Percentiles rank a stretch among this genome's conserved stretches.
phyloP scores from a whole-genome alignment of 2,797 vertebrate species.

The Danio aesculapii region DNA sequence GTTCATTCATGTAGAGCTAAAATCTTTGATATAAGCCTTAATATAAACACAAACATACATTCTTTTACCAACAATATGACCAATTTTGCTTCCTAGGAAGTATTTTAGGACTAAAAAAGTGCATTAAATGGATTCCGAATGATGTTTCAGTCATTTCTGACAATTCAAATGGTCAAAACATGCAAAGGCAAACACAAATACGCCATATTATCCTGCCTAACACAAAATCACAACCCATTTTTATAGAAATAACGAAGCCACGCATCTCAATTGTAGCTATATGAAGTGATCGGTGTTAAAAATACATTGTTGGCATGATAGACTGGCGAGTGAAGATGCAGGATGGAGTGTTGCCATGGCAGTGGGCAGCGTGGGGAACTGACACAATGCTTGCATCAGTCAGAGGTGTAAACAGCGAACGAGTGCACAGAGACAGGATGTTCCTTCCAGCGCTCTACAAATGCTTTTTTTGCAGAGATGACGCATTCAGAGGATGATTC shows the following conservation, averaged over 20 bases:
- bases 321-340: conserved; percentile 10
- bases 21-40: background rate
- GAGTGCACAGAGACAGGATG: conserved; percentile 44
- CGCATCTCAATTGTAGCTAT: background rate
- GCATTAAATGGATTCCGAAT: background rate
- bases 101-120: background rate
- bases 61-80: background rate
- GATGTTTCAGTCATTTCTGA: background rate
- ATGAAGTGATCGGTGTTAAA: background rate
- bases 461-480: conserved; percentile 36
- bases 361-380: conserved; percentile 52
- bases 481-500: conserved; percentile 37
- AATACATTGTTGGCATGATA: background rate
- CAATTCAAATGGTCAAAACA: background rate
- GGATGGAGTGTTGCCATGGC: conserved; percentile 56
- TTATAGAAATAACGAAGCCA: background rate
- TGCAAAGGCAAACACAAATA: background rate
- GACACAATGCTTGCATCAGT: conserved; percentile 66
- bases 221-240: background rate
- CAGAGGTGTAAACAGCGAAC: conserved; percentile 51
- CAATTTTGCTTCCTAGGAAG: background rate
- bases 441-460: conserved; percentile 47
- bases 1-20: background rate
- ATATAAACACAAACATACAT: too few species aligned
- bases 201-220: background rate